Percentiles rank a stretch among this genome's conserved stretches.
Conservation (phyloP, 2,113 vertebrate species). For the Telmatochromis sp. region DNA sequence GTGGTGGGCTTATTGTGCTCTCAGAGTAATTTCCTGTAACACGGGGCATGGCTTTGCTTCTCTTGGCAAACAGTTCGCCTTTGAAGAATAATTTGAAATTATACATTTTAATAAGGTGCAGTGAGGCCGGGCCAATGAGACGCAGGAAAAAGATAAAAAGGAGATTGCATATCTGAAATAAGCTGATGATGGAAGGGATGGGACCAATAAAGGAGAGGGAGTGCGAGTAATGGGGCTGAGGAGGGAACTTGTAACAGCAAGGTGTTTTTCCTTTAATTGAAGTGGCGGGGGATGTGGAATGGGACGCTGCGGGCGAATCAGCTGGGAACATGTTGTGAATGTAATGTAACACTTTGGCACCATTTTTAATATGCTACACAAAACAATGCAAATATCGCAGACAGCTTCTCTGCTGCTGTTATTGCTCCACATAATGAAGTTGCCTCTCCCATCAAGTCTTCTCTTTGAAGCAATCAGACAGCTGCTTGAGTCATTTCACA, state of each 20-base stretch:
- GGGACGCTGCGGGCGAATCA: conserved; percentile 47
- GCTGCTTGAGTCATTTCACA: conserved; percentile 30
- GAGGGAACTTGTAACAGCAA: conserved; percentile 29
- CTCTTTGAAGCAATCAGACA: conserved; percentile 29
- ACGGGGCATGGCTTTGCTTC: conserved; percentile 5
- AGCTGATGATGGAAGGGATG: conserved; percentile 21
- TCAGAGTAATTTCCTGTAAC: conserved; percentile 62
- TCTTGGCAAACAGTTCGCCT: conserved; percentile 37
- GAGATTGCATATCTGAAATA: conserved; percentile 58
- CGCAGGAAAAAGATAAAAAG: conserved; percentile 46
- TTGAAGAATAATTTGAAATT: conserved; percentile 62
- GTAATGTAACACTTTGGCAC: conserved; percentile 19
- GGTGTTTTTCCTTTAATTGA: conserved; percentile 56
- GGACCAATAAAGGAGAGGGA: not conserved
- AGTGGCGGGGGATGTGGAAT: conserved; percentile 43
- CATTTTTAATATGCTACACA: conserved; percentile 41
- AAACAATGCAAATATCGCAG: conserved; percentile 48
- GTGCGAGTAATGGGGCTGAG: not conserved
- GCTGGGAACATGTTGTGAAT: conserved; percentile 42
- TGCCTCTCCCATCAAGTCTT: conserved; percentile 9
- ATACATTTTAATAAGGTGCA: conserved; percentile 66
- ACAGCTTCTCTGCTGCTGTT: not conserved
- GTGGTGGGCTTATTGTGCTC: not conserved
- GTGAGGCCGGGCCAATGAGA: conserved; percentile 32
- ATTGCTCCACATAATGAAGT: conserved; percentile 34